Conservation (phyloP, 2,113 vertebrate species). For the Gymnocephalus cernua region DNA sequence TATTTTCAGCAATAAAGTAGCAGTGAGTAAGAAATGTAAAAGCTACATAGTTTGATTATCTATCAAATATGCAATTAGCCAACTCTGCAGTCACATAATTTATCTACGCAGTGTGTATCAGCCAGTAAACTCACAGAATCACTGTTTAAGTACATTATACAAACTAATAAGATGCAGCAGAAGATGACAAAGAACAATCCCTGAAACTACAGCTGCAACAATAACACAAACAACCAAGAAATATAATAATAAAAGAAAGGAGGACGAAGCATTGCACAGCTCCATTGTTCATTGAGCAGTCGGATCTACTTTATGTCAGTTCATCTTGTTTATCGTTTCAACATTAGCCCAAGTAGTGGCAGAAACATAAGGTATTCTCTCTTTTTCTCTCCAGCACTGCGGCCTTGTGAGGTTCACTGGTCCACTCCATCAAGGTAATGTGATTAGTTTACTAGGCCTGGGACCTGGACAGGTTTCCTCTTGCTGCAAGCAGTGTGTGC, state of each 20-base stretch:
- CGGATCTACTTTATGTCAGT: neutral
- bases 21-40: neutral
- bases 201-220: neutral
- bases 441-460: conserved; percentile 66
- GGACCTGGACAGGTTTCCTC: conserved; percentile 54
- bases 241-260: neutral
- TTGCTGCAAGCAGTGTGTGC: conserved; percentile 14
- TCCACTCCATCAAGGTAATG: conserved; percentile 75
- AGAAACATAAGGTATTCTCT: conserved; percentile 32
- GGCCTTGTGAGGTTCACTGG: conserved; percentile 62
- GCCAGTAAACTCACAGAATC: neutral
- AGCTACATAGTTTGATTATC: neutral
- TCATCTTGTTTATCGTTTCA: conserved; percentile 53
- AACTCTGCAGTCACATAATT: neutral
- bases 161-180: neutral
- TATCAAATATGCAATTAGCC: neutral
- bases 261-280: neutral
- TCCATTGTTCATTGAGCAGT: neutral
- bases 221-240: neutral
- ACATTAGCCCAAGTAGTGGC: conserved; percentile 29
- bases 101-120: neutral
- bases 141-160: neutral
- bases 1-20: neutral
- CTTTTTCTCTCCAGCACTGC: conserved; percentile 30
- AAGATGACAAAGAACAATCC: neutral